phyloP scores from a whole-genome alignment of 1,140 invertebrate species.

The Pristionchus pacificus region DNA sequence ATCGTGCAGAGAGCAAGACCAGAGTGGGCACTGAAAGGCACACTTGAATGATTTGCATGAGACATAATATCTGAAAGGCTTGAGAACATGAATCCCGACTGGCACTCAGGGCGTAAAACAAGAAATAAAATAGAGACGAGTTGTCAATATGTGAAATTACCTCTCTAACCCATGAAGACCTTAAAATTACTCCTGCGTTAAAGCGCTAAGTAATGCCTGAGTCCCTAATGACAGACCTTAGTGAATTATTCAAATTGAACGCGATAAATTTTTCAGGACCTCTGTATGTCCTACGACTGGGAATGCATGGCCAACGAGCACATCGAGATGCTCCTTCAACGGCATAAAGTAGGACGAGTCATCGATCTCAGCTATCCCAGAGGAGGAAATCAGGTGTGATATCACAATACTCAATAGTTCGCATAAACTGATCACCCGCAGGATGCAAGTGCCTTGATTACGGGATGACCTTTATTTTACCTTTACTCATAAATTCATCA shows the following conservation, averaged over 20 bases:
- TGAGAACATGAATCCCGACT: no score
- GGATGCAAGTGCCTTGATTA: not conserved
- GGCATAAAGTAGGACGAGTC: constrained; percentile 50
- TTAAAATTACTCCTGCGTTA: no score
- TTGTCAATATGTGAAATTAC: no score
- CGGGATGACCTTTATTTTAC: not conserved
- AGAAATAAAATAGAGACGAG: no score
- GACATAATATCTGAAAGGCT: no score
- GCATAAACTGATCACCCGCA: not conserved
- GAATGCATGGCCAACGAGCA: constrained; percentile 49
- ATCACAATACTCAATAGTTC: not conserved
- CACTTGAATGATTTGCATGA: no score
- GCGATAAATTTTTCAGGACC: constrained; percentile 32
- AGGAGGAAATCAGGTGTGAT: constrained; percentile 50
- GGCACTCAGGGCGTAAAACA: no score
- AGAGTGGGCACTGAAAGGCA: no score
- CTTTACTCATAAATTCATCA: not conserved
- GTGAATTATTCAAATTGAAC: not conserved
- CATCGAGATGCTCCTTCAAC: constrained; percentile 51
- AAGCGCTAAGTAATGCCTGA: no score
- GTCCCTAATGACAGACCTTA: no score
- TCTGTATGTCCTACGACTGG: constrained; percentile 56
- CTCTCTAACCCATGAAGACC: no score
- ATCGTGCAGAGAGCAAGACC: no score
- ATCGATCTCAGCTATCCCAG: constrained; percentile 54